phyloP scores from a whole-genome alignment of 1,140 invertebrate species.

The Tetragonula clypearis region DNA sequence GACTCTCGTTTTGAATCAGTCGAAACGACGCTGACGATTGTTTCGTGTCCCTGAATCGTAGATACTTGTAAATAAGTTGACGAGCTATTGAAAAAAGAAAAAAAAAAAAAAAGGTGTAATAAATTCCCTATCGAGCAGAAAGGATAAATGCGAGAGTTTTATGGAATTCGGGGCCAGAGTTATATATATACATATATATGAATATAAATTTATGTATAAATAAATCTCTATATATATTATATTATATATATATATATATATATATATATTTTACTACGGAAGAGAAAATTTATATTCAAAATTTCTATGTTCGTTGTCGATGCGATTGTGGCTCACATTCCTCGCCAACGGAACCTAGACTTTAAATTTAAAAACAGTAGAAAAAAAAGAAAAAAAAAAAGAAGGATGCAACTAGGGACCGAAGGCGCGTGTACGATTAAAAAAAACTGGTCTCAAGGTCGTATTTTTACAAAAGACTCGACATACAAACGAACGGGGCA shows the following conservation, averaged over 20 bases:
- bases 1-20: not conserved
- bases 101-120: conserved; percentile 12
- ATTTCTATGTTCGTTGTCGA: conserved; percentile 79
- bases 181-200: conserved; percentile 66
- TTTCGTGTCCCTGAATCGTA: conserved; percentile 20
- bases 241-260: conserved; percentile 56
- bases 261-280: conserved; percentile 79
- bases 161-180: conserved; percentile 79
- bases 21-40: not conserved
- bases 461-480: conserved; percentile 58
- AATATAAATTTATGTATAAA: conserved; percentile 50
- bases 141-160: conserved; percentile 69
- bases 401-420: conserved; percentile 21
- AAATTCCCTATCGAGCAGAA: conserved; percentile 44
- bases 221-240: conserved; percentile 70
- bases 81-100: conserved; percentile 27
- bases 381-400: not conserved
- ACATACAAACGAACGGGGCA: conserved; percentile 28
- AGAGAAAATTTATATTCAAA: conserved; percentile 81
- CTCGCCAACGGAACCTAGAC: conserved; percentile 67
- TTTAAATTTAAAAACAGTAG: conserved; percentile 3
- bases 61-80: conserved; percentile 49
- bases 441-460: conserved; percentile 20
- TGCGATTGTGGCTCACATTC: conserved; percentile 80
- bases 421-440: conserved; percentile 43